A percentile compares a stretch with the other conserved stretches of the same genome.
phyloP scores from a whole-genome alignment of 2,888 invertebrate species.

The Yponomeuta evonymella region DNA sequence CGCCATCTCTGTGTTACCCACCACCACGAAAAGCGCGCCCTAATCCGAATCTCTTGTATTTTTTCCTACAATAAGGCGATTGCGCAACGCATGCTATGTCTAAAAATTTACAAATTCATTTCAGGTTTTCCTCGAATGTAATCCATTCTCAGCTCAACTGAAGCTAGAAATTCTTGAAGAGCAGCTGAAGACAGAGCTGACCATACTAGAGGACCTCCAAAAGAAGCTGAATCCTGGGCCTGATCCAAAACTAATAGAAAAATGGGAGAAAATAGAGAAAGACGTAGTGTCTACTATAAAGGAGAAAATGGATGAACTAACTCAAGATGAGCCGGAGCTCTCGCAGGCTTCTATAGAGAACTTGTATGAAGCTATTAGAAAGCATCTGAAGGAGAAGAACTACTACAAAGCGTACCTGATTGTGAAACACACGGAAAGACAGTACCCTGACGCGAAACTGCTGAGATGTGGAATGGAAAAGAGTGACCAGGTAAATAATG shows the following conservation, averaged over 20 bases:
- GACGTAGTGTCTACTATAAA: constrained; percentile 69
- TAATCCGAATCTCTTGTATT: too few relatives aligned
- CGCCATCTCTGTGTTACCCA: too few relatives aligned
- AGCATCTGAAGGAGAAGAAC: constrained; percentile 60
- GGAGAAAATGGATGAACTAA: constrained; percentile 58
- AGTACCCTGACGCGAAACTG: constrained; percentile 64
- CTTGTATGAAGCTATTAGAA: constrained; percentile 58
- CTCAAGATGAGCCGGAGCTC: constrained; percentile 64
- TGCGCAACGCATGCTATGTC: too few relatives aligned
- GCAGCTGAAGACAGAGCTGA: constrained; percentile 76
- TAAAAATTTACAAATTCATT: background rate
- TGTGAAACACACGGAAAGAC: constrained; percentile 64
- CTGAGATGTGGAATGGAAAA: constrained; percentile 65
- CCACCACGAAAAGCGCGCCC: too few relatives aligned
- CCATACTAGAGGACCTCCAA: constrained; percentile 79
- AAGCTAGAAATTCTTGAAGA: constrained; percentile 73
- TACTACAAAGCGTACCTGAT: constrained; percentile 72
- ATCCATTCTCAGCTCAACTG: constrained; percentile 89
- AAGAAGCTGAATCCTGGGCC: constrained; percentile 63
- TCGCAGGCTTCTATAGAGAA: constrained; percentile 64
- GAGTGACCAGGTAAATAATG: constrained; percentile 58
- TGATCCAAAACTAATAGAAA: constrained; percentile 58
- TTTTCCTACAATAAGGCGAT: too few relatives aligned
- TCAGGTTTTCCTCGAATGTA: constrained; percentile 85
- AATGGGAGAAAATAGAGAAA: constrained; percentile 72